Base-by-base conservation (phyloP, 1,140 invertebrate genomes). In the Platorchestia sp. region DNA sequence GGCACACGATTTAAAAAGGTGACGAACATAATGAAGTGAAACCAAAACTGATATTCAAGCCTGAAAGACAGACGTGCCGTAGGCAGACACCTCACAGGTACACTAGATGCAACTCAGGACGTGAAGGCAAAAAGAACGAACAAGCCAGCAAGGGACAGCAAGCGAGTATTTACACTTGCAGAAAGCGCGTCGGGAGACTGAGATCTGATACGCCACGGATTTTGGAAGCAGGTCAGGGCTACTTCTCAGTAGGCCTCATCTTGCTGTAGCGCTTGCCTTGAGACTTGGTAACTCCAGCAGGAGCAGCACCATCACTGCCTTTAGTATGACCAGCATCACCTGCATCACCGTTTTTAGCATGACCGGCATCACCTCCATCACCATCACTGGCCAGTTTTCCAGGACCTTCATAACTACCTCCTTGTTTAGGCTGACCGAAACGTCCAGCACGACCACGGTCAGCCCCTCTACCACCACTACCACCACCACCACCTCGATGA, bases 211-310 rank as follows among this genome's bases (percentile, higher is more conserved):
- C 14, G 59, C 36, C 19, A 19, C 14, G 59, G 1, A 75, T 36
- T n/a, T 3, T 75, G 59, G 3, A 10, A 27, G 36, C 27, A 75
- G 19, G 6, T 51, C 47, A 75, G 59, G 1, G 59, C 41, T 89
- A 93, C 44, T 93, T 93, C 40, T 93, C 91, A 6, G 45, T 14
- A 47, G 91, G 91, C 45, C 91, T 45, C 91, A 93, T 93, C 45
- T 44, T 93, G 40, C 91, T 93, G 91, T 93, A 93, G 40, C 91
- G 91, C 45, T 93, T 93, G 45, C 91, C 91, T 44, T 93, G 91
- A 27, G 43, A 44, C 45, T 93, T 93, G 91, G 45, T 41, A n/a
- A 5, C 87, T 42, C 14, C 87, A 93, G 91, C 40, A 36, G 91
- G 5, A 10, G 91, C 43, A 45, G 19, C 44, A 36, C 14, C 59